These are phyloP conservation scores for Etia nguti DNA, from an alignment of 2,113 vertebrate species.

Conservation along the genomic window DNA sequence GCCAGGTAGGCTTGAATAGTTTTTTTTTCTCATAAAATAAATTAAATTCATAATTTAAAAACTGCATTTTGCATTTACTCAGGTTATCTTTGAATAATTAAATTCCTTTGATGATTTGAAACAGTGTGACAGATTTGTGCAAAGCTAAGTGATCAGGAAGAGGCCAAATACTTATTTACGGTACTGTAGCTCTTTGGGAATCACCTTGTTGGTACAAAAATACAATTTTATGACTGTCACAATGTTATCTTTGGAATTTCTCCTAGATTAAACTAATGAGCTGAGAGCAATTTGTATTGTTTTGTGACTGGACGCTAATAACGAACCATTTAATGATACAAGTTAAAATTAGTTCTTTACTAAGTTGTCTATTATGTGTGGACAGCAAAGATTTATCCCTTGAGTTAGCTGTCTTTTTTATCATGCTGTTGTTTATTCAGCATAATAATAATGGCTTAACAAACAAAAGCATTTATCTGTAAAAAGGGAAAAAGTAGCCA, in stretches of 20 bases:
- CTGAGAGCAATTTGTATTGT: neutral
- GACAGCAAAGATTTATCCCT: neutral
- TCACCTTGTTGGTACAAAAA: neutral
- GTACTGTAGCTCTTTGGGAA: neutral
- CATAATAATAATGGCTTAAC: accelerated
- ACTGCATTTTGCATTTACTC: neutral
- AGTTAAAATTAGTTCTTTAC: neutral
- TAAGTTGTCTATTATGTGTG: neutral
- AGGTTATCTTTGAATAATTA: neutral
- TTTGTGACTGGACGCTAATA: neutral
- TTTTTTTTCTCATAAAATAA: neutral
- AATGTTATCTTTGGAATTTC: neutral
- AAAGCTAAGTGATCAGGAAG: neutral
- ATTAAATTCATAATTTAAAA: neutral
- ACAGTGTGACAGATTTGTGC: neutral
- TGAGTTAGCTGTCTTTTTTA: neutral
- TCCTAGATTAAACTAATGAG: neutral
- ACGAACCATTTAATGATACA: neutral
- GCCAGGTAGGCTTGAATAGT: neutral
- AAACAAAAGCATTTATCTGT: neutral
- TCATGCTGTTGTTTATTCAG: neutral
- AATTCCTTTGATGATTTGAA: neutral
- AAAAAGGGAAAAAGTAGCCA: neutral
- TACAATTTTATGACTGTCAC: neutral
- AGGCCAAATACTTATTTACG: neutral